Base-by-base conservation (phyloP, 2,888 invertebrate species). In the Lasioglossum marginatum region DNA sequence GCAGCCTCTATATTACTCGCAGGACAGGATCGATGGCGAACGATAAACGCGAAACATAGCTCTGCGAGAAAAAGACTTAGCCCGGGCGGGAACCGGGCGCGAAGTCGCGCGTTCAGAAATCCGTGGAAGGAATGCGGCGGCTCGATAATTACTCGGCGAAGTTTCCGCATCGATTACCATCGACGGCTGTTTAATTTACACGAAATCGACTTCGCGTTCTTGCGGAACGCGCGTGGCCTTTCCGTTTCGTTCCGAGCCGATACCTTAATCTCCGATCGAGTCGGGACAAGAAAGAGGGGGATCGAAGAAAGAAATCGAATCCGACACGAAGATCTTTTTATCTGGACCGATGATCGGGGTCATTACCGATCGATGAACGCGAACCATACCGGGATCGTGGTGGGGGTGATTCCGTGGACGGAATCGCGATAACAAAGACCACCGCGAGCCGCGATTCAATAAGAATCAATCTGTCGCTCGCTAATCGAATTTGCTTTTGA, bases 401-500 rank as follows among this genome's bases (percentile, higher is more conserved):
- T 23, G 68, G 68, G 68, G 19, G 52, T n/a, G 31, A 34, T n/a
- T 40, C 60, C 83, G 66, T 71, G 68, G 34, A 71, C 45, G 79
- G 82, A 83, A 85, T 88, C 88, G 85, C 80, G 86, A 87, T 83
- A 87, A 89, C 87, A 81, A 81, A 89, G 88, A 83, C 79, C 84
- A 88, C 86, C 81, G 81, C 78, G 79, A 82, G 88, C 86, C 45
- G 82, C 83, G 84, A 91, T 91, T 90, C 87, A 91, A 91, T 91
- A 89, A 89, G 83, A 86, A 81, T 82, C 88, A 82, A 90, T 88
- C 86, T 89, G 91, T 89, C 87, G 83, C 77, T 81, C 86, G 86
- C 86, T 90, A 91, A 92, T 91, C 88, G 90, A 92, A 92, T 88
- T 91, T 82, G 85, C 87, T 83, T 82, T 73, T 60, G 81, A 82